Evolutionary conservation across 2,888 invertebrate genomes (phyloP).

Genomic region (Drosophila pegasa): DNA sequence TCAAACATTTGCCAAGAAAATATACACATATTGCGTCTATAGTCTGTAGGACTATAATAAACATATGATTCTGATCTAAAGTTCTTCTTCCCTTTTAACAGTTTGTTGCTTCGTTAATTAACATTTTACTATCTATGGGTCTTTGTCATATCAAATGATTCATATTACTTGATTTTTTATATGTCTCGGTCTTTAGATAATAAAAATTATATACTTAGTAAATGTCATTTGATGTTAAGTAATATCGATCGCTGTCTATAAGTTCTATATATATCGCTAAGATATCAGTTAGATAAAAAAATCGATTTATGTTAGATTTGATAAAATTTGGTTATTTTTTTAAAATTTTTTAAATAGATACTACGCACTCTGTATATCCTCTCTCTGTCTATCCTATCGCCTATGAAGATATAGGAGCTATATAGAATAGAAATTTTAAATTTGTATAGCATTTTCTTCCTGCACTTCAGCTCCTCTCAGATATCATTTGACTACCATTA

Average conservation of each 20-base stretch:
- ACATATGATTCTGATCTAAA: too few species aligned
- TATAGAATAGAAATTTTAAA: not conserved
- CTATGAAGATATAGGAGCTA: too few species aligned
- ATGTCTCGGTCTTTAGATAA: not conserved
- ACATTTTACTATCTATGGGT: not conserved
- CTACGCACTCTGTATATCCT: too few species aligned
- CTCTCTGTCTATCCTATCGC: too few species aligned
- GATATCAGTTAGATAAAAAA: not conserved
- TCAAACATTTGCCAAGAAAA: too few species aligned
- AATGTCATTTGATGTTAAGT: not conserved
- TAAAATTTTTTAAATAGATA: too few species aligned
- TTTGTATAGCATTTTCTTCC: not conserved
- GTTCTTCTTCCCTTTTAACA: too few species aligned
- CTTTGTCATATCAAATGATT: not conserved
- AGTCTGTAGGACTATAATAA: too few species aligned
- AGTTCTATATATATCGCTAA: not conserved
- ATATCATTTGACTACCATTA: not conserved
- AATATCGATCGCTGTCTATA: not conserved
- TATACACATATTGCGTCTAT: too few species aligned
- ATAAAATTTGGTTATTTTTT: not conserved
- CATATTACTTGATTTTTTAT: not conserved
- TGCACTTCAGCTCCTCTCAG: too few species aligned
- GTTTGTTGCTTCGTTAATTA: too few species aligned
- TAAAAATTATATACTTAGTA: not conserved
- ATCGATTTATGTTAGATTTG: not conserved